phyloP scores from a whole-genome alignment of 2,797 vertebrate species.

The Pampus argenteus region DNA sequence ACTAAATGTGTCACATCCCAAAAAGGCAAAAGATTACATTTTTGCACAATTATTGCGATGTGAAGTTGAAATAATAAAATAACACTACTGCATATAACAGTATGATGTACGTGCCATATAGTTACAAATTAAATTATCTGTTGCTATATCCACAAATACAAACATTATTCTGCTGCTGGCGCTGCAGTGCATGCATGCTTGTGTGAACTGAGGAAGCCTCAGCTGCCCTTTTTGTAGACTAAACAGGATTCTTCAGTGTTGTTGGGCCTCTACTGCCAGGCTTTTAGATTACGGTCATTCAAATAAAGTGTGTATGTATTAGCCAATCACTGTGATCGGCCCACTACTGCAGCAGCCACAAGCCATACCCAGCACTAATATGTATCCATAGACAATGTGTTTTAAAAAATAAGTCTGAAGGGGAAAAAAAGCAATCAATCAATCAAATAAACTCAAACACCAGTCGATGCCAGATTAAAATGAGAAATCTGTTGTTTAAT shows the following conservation, averaged over 20 bases:
- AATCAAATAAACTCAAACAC: not conserved
- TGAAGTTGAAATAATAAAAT: not conserved
- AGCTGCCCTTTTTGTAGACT: constrained; percentile 2
- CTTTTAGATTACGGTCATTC: constrained; percentile 15
- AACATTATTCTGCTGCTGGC: not conserved
- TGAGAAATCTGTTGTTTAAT: constrained; percentile 13
- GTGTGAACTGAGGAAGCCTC: not conserved
- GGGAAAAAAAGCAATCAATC: not conserved
- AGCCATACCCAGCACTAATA: no score
- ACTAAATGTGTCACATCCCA: not conserved
- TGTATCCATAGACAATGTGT: not conserved
- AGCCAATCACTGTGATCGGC: no score
- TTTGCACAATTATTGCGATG: not conserved
- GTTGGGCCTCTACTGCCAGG: not conserved
- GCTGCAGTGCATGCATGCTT: not conserved
- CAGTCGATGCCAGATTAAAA: constrained; percentile 1
- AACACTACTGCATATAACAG: no score
- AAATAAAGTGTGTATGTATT: constrained; percentile 2
- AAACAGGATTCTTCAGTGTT: constrained; percentile 12
- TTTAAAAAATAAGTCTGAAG: not conserved
- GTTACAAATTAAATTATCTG: not conserved
- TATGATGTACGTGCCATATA: not conserved
- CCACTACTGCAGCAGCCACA: no score
- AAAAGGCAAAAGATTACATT: not conserved
- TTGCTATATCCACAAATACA: not conserved